A percentile compares a stretch with the other conserved stretches of the same genome.
These are phyloP conservation scores for Arothron firmamentum DNA, from an alignment of 2,113 vertebrate species.

Conservation along the genomic window DNA sequence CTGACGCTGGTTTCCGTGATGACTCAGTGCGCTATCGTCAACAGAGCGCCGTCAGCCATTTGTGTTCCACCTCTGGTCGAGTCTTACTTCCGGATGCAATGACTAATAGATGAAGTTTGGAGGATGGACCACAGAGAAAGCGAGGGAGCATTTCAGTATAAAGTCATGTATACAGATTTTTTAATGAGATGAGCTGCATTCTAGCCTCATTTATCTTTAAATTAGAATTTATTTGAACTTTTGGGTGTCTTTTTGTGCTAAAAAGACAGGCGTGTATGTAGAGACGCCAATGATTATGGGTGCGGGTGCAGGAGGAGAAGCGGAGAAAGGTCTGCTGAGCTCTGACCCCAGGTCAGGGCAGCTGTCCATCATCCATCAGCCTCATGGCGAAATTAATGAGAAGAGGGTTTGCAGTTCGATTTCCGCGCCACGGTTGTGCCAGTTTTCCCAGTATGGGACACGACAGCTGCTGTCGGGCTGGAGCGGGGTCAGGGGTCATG, in stretches of 20 bases:
- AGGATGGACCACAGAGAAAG: too few species aligned
- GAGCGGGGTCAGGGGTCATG: slow-evolving; percentile 25
- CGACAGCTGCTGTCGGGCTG: slow-evolving; percentile 41
- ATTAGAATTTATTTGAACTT: too few species aligned
- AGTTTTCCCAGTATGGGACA: slow-evolving; percentile 8
- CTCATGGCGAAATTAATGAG: slow-evolving; percentile 44
- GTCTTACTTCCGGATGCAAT: slow-evolving; percentile 35
- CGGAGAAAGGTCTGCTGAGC: slow-evolving; percentile 27
- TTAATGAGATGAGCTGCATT: too few species aligned
- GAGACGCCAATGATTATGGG: too few species aligned
- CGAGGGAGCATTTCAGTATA: too few species aligned
- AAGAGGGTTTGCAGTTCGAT: slow-evolving; percentile 25
- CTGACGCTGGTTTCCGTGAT: neutral
- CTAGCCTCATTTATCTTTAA: too few species aligned
- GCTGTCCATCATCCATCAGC: slow-evolving; percentile 39
- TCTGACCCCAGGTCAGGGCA: slow-evolving; percentile 43
- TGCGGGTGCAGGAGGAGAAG: slow-evolving; percentile 1
- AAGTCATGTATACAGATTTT: too few species aligned
- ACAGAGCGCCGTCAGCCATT: slow-evolving; percentile 26
- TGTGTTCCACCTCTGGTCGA: slow-evolving; percentile 46
- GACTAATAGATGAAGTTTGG: slow-evolving; percentile 45
- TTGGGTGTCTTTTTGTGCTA: too few species aligned
- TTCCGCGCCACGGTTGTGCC: slow-evolving; percentile 33
- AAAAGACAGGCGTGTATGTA: too few species aligned
- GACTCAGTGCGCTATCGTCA: slow-evolving; percentile 5